Evolutionary conservation across 2,797 vertebrate species (phyloP).

Genomic region (Dendrocincla tyrannina): DNA sequence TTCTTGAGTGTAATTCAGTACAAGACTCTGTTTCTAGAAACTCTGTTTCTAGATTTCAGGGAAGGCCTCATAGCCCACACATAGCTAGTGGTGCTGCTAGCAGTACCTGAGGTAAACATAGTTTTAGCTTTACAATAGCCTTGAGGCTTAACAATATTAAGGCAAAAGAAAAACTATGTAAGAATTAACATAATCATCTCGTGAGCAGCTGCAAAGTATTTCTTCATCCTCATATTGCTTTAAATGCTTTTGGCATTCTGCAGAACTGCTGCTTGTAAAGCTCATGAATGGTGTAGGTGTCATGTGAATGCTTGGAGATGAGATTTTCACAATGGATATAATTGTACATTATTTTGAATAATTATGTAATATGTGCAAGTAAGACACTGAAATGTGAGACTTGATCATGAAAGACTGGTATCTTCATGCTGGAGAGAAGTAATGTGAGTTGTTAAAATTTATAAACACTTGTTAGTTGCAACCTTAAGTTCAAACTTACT

Average conservation of each 20-base stretch:
- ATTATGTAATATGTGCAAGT: background rate
- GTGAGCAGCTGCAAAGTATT: background rate
- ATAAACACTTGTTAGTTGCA: background rate
- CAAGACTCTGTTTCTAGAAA: background rate
- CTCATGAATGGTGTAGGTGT: background rate
- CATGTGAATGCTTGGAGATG: background rate
- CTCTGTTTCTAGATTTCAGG: background rate
- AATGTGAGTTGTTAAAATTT: conserved; percentile 6
- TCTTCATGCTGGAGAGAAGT: background rate
- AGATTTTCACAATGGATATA: background rate
- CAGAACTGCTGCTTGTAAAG: background rate
- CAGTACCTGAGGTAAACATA: background rate
- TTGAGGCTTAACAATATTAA: background rate
- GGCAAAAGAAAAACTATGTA: background rate
- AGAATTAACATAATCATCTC: background rate
- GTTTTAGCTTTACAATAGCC: background rate
- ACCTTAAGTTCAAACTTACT: conserved; percentile 54
- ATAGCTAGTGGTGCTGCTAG: background rate
- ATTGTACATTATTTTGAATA: background rate
- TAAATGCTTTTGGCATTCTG: background rate
- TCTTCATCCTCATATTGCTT: background rate
- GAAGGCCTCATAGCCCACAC: background rate
- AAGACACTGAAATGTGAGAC: background rate
- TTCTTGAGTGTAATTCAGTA: background rate
- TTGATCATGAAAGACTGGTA: background rate